Evolutionary conservation across 2,888 invertebrate species (phyloP).

Genomic region (Linyphia triangularis): DNA sequence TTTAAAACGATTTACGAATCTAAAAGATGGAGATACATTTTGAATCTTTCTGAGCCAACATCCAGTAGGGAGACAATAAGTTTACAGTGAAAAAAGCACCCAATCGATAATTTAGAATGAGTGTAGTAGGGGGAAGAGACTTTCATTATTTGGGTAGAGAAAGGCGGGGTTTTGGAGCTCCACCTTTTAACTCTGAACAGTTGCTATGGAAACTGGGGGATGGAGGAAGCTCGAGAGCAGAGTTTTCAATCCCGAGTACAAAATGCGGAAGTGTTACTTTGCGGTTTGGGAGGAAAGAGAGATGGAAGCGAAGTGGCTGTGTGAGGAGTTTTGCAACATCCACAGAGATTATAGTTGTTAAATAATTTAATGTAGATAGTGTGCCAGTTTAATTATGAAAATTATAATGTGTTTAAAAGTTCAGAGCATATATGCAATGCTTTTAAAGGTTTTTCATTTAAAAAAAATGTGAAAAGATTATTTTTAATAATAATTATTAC

Average conservation of each 20-base stretch:
- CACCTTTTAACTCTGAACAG: constrained; percentile 71
- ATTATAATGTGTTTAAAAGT: too few species aligned
- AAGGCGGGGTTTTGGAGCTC: constrained; percentile 71
- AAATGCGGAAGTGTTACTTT: constrained; percentile 37
- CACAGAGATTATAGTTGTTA: too few species aligned
- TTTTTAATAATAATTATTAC: too few species aligned
- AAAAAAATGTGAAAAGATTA: too few species aligned
- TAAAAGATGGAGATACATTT: not conserved
- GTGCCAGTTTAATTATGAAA: too few species aligned
- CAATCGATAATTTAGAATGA: constrained; percentile 73
- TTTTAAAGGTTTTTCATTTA: too few species aligned
- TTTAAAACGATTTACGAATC: too few species aligned
- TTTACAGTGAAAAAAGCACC: constrained; percentile 50
- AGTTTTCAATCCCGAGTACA: constrained; percentile 56
- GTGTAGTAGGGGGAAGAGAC: constrained; percentile 41
- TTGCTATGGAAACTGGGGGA: constrained; percentile 55
- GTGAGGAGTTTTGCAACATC: too few species aligned
- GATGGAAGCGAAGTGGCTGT: not conserved
- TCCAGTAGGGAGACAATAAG: not conserved
- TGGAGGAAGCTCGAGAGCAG: constrained; percentile 42
- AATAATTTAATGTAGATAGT: too few species aligned
- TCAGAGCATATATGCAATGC: too few species aligned
- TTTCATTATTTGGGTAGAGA: constrained; percentile 74
- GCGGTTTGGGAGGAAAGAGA: not conserved
- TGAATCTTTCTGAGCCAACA: not conserved